Conservation (phyloP, 1,140 invertebrate genomes). For the Ladona fulva region DNA sequence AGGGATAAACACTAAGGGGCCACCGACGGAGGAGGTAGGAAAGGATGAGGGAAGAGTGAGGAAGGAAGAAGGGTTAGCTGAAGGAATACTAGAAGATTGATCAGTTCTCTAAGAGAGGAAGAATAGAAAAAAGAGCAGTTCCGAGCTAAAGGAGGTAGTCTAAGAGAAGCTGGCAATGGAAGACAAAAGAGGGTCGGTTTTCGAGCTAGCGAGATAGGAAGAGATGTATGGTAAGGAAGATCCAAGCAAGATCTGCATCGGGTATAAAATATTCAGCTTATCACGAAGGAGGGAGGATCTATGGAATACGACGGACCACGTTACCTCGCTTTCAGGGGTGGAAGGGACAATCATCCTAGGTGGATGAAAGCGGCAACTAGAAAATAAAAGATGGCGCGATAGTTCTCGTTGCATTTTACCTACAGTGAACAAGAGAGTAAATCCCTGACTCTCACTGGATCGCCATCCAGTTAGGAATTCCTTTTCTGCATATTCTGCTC, state of each 20-base stretch:
- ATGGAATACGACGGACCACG: background rate
- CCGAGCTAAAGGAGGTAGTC: background rate
- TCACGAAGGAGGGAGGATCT: background rate
- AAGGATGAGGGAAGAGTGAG: background rate
- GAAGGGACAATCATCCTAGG: too few relatives aligned
- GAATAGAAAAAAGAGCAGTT: background rate
- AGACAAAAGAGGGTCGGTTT: slow-evolving; percentile 1
- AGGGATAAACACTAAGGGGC: background rate
- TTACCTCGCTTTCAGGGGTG: background rate
- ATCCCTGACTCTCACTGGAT: too few relatives aligned
- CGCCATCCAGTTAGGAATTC: too few relatives aligned
- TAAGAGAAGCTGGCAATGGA: background rate
- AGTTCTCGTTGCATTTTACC: too few relatives aligned
- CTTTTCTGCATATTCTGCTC: too few relatives aligned
- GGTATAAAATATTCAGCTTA: slow-evolving; percentile 7
- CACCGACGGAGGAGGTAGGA: background rate
- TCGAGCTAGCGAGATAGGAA: background rate
- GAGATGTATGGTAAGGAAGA: background rate
- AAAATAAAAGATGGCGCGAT: too few relatives aligned
- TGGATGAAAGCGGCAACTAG: too few relatives aligned
- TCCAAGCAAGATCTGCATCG: background rate
- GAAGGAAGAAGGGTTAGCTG: background rate
- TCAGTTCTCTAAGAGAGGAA: background rate
- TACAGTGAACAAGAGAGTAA: too few relatives aligned
- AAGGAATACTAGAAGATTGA: background rate